Evolutionary conservation across 2,797 vertebrate genomes (phyloP).

Genomic region (Onychomys arenicola): DNA sequence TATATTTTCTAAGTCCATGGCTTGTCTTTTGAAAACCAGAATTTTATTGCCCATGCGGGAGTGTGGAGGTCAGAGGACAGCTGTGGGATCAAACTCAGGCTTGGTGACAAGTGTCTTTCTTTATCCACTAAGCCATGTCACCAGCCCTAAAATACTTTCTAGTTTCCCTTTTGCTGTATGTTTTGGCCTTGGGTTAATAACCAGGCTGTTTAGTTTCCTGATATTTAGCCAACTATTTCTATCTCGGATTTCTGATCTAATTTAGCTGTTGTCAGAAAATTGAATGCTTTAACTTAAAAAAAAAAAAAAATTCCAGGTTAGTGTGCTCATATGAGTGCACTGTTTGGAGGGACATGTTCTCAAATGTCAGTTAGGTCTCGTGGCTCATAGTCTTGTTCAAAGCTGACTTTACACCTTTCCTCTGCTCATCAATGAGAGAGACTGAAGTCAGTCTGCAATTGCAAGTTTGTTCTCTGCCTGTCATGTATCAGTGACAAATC

Average conservation of each 20-base stretch:
- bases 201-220: conserved; percentile 18
- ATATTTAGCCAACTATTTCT: conserved; percentile 5
- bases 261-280: conserved; percentile 33
- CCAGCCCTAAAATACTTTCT: neutral
- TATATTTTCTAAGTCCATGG: neutral
- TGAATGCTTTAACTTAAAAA: neutral
- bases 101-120: neutral
- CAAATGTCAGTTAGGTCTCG: neutral
- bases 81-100: neutral
- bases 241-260: conserved; percentile 21
- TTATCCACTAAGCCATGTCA: neutral
- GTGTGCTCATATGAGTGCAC: neutral
- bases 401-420: neutral
- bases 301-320: neutral
- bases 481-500: neutral
- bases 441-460: neutral
- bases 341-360: neutral
- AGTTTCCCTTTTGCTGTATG: conserved; percentile 2
- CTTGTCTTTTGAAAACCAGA: conserved; percentile 37
- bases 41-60: neutral
- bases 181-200: conserved; percentile 4
- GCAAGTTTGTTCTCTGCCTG: neutral
- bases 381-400: neutral
- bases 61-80: neutral
- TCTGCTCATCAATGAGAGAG: neutral